Conservation (phyloP, 2,797 vertebrate genomes). For the Microtus obscurus region DNA sequence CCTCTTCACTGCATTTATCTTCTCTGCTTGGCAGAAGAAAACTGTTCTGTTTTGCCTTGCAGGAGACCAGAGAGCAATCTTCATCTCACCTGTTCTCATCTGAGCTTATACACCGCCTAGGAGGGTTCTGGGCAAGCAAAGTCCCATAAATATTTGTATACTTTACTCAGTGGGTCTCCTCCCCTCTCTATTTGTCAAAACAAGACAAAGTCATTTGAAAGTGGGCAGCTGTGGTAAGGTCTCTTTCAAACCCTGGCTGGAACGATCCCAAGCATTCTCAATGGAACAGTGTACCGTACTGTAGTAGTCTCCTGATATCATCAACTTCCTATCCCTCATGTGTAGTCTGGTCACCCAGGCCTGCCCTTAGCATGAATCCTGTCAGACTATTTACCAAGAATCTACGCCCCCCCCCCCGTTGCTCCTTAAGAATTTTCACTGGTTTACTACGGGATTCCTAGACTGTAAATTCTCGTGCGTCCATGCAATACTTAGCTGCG, state of each 20-base stretch:
- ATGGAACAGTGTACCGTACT: not conserved
- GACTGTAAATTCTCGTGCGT: not conserved
- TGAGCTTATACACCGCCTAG: slow-evolving; percentile 50
- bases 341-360: not conserved
- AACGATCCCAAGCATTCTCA: not conserved
- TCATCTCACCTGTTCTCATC: slow-evolving; percentile 71
- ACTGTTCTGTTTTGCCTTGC: slow-evolving; percentile 69
- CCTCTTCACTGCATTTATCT: slow-evolving; percentile 74
- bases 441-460: not conserved
- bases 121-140: slow-evolving; percentile 39
- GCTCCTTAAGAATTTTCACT: not conserved
- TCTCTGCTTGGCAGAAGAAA: slow-evolving; percentile 77
- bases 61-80: slow-evolving; percentile 76
- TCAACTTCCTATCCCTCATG: not conserved
- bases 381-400: not conserved
- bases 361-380: not conserved
- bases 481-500: not conserved
- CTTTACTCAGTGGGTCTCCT: slow-evolving; percentile 60
- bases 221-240: not conserved
- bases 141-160: slow-evolving; percentile 72
- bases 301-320: not conserved
- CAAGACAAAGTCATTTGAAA: slow-evolving; percentile 40
- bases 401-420: not conserved
- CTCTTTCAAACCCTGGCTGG: slow-evolving; percentile 8
- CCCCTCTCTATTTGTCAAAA: slow-evolving; percentile 39